phyloP scores from a whole-genome alignment of 2,888 invertebrate genomes.

The Andrena fulva region DNA sequence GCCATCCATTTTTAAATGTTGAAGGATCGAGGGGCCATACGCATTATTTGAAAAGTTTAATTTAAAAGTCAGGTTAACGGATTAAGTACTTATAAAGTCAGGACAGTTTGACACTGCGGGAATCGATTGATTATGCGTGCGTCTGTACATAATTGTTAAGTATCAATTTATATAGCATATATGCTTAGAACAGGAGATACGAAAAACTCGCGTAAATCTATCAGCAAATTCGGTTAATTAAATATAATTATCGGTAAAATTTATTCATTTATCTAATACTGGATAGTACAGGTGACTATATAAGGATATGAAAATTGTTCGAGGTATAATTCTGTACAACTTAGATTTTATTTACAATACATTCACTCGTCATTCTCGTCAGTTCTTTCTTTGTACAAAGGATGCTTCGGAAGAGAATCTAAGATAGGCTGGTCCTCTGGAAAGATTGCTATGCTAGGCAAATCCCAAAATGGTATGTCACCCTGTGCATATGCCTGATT shows the following conservation, averaged over 20 bases:
- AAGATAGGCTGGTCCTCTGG: slow-evolving; percentile 85
- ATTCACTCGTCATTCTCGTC: background rate
- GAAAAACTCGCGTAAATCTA: background rate
- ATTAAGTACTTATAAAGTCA: slow-evolving; percentile 27
- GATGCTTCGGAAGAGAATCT: slow-evolving; percentile 76
- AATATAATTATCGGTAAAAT: background rate
- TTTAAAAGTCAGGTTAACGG: slow-evolving; percentile 56
- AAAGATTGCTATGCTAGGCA: slow-evolving; percentile 86
- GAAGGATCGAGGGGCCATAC: background rate
- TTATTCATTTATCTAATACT: background rate
- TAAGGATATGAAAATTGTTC: background rate
- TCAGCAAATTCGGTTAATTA: background rate
- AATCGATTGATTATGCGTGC: slow-evolving; percentile 47
- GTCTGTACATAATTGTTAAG: background rate
- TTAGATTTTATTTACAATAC: slow-evolving; percentile 54
- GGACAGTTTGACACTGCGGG: slow-evolving; percentile 31
- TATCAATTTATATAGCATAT: background rate
- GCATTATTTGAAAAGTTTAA: background rate
- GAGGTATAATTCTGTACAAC: background rate
- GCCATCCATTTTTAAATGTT: slow-evolving; percentile 67
- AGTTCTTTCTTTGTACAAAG: background rate
- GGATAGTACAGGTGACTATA: background rate
- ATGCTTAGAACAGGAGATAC: background rate
- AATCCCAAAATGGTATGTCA: slow-evolving; percentile 86
- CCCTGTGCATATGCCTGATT: slow-evolving; percentile 60